A percentile compares a stretch with the other conserved stretches of the same genome.
These are phyloP conservation scores for Nansenia antarctica DNA, from an alignment of 2,113 vertebrate genomes.

Conservation along the genomic window DNA sequence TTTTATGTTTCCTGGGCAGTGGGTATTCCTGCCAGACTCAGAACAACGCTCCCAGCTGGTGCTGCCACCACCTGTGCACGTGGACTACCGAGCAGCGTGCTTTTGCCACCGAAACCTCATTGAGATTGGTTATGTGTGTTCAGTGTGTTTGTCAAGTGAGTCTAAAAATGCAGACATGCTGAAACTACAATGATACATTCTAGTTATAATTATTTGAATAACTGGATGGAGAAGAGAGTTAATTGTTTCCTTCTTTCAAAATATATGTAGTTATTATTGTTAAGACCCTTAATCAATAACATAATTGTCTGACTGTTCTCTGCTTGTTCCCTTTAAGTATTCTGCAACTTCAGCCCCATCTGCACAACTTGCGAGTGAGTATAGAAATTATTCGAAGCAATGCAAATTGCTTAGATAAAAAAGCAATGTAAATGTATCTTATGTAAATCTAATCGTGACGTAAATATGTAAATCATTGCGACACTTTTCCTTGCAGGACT, in stretches of 20 bases:
- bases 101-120: conserved; percentile 98
- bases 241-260: background rate
- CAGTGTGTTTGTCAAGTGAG: conserved; percentile 96
- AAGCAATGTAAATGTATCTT: background rate
- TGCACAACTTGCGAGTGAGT: conserved; percentile 99
- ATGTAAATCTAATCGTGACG: no score
- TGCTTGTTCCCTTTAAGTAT: conserved; percentile 77
- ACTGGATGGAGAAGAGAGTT: no score
- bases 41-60: conserved; percentile 91
- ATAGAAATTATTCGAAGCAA: conserved; percentile 9
- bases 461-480: no score
- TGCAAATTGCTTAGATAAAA: background rate
- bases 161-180: no score
- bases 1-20: conserved; percentile 72
- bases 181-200: no score
- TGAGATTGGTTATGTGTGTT: conserved; percentile 97
- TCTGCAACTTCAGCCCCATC: conserved; percentile 98
- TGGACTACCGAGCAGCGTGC: conserved; percentile 96
- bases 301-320: background rate
- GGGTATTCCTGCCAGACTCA: conserved; percentile 94
- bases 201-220: no score
- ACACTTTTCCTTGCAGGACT: conserved; percentile 79
- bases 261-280: background rate
- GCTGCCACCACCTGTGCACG: conserved; percentile 88
- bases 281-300: background rate